A percentile compares a stretch with the other conserved stretches of the same genome.
Conservation (phyloP, 2,113 vertebrate species). For the Stegostoma tigrinum region DNA sequence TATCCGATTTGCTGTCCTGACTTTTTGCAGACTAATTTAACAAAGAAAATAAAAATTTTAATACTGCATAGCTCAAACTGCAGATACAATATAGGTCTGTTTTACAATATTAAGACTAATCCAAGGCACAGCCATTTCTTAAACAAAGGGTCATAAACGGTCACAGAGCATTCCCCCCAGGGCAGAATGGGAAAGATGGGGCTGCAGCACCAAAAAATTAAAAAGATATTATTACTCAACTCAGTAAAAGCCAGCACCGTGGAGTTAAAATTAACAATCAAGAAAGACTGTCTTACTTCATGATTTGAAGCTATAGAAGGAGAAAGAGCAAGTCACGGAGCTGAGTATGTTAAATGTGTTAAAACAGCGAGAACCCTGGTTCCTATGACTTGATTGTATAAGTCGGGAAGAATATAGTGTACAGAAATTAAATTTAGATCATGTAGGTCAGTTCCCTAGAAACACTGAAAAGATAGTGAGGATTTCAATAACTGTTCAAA, state of each 20-base stretch:
- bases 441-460: background rate
- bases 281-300: background rate
- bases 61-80: background rate
- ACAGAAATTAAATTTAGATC: background rate
- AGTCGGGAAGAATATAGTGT: background rate
- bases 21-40: constrained; percentile 76
- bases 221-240: background rate
- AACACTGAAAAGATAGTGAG: background rate
- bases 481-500: background rate
- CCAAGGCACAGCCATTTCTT: background rate
- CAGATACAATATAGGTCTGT: background rate
- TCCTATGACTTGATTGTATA: background rate
- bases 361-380: background rate
- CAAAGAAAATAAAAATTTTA: background rate
- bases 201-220: background rate
- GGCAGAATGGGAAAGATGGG: background rate
- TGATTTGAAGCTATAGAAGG: background rate
- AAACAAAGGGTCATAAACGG: background rate
- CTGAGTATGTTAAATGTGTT: background rate
- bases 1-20: constrained; percentile 74
- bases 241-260: background rate
- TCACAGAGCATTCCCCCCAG: background rate
- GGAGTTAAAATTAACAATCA: background rate
- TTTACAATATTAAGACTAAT: background rate
- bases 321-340: background rate